phyloP scores from a whole-genome alignment of 1,140 invertebrate species.

The Calycopis cecrops region DNA sequence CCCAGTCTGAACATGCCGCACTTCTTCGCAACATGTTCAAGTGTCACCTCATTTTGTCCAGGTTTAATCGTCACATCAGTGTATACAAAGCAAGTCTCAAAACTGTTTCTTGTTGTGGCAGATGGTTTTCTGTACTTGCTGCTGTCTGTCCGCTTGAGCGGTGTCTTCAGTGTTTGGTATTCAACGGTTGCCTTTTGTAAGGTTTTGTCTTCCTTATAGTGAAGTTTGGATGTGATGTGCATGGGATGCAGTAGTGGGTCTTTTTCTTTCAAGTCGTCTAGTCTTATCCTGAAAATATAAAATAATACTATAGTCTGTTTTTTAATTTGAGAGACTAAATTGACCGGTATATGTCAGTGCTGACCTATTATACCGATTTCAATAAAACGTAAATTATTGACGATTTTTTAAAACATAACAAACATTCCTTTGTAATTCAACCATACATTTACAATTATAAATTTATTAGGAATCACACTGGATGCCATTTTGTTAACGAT shows the following conservation, averaged over 20 bases:
- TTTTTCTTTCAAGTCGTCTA: slow-evolving; percentile 77
- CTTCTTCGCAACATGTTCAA: slow-evolving; percentile 78
- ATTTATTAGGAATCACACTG: no score
- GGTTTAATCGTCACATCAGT: slow-evolving; percentile 77
- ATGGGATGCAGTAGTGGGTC: slow-evolving; percentile 78
- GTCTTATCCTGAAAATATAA: slow-evolving; percentile 64
- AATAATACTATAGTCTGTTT: slow-evolving; percentile 5
- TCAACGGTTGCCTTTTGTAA: slow-evolving; percentile 80
- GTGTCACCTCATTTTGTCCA: slow-evolving; percentile 81
- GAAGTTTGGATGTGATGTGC: slow-evolving; percentile 81
- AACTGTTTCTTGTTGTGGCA: slow-evolving; percentile 76
- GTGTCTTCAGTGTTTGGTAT: slow-evolving; percentile 76
- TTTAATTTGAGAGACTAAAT: background rate
- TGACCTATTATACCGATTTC: no score
- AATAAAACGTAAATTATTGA: no score
- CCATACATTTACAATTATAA: no score
- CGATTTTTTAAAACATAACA: no score
- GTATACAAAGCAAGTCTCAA: slow-evolving; percentile 76
- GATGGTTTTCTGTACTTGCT: slow-evolving; percentile 77
- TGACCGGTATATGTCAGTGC: no score
- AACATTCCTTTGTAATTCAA: no score
- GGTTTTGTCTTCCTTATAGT: slow-evolving; percentile 87
- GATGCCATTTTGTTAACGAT: no score
- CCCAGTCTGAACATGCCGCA: slow-evolving; percentile 78
- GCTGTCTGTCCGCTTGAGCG: slow-evolving; percentile 77